A percentile compares a stretch with the other conserved stretches of the same genome.
These are phyloP conservation scores for Diachasma alloeum DNA, from an alignment of 1,140 invertebrate genomes.

Conservation along the genomic window DNA sequence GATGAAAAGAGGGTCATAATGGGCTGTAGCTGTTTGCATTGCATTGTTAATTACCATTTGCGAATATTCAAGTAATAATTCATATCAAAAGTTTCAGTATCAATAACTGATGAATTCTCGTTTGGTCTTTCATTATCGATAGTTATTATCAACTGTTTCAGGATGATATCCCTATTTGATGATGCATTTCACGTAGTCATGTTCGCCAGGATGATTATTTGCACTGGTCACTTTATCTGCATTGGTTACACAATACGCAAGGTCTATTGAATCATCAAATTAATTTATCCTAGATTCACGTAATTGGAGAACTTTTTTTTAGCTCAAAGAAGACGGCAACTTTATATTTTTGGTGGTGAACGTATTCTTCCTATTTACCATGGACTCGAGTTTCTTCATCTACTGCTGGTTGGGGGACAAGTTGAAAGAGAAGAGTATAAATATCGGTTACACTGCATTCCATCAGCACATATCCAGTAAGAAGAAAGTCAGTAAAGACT, in stretches of 20 bases:
- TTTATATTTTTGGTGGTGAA: background rate
- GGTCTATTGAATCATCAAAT: background rate
- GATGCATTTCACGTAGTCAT: background rate
- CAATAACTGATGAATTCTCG: background rate
- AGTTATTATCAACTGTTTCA: background rate
- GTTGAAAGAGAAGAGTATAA: background rate
- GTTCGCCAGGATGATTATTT: background rate
- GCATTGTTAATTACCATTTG: constrained; percentile 15
- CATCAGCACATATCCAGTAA: background rate
- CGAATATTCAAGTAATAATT: background rate
- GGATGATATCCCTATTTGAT: background rate
- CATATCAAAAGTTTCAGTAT: background rate
- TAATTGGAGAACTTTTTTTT: background rate
- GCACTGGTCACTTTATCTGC: background rate
- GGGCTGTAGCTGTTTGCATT: constrained; percentile 3
- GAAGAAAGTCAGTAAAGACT: background rate
- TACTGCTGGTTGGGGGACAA: constrained; percentile 14
- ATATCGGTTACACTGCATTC: background rate
- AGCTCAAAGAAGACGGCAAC: background rate
- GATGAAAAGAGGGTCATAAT: background rate
- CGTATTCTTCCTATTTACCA: background rate
- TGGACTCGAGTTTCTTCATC: background rate
- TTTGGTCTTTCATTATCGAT: too few relatives aligned
- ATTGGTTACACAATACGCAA: background rate
- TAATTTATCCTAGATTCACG: too few relatives aligned